Evolutionary conservation across 2,888 invertebrate genomes (phyloP), one percentile per base, ranked within the genome.

Genomic region (Tuberolachnus salignus): DNA sequence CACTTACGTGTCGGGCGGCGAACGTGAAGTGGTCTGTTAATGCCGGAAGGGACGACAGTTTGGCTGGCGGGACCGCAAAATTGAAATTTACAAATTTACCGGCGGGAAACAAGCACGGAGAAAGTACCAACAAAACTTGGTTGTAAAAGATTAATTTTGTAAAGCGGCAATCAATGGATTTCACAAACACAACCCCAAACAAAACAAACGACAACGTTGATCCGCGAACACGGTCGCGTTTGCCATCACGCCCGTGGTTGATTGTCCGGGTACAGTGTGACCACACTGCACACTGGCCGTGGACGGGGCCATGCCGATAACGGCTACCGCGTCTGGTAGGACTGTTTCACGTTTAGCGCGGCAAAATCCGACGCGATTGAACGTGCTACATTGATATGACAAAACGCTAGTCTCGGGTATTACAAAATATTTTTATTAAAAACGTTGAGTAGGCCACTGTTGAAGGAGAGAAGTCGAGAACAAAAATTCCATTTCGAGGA

Each of bases 111-210:
- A 59, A 51, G 21, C n/a, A 13, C 14, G 8, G 13, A 21, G 55
- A 69, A 78, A 78, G 78, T 78, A 78, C 78, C 78, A 78, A 78
- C 78, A 78, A 78, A 78, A 78, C 67, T 69, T 59, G 10, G 69
- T 49, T 10, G 46, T 16, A 59, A 57, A 78, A 57, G 66, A 69
- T 59, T 59, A 78, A 59, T 67, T 69, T 69, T 61, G 49, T 78
- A 51, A 69, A 69, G 78, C 78, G 69, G 69, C 78, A 78, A 78
- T 78, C 78, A 69, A 78, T 78, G 78, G 34, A 59, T 78, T 69
- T 78, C 78, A 78, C 78, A 78, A 78, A 78, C 78, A 78, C 78
- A 78, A 78, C 78, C 78, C 78, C 78, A 78, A 78, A 69, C 78
- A 78, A 78, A 78, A 69, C 78, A 69, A 69, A 78, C 78, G 59